Evolutionary conservation across 2,113 vertebrate species (phyloP).

Genomic region (Tachysurus fulvidraco): DNA sequence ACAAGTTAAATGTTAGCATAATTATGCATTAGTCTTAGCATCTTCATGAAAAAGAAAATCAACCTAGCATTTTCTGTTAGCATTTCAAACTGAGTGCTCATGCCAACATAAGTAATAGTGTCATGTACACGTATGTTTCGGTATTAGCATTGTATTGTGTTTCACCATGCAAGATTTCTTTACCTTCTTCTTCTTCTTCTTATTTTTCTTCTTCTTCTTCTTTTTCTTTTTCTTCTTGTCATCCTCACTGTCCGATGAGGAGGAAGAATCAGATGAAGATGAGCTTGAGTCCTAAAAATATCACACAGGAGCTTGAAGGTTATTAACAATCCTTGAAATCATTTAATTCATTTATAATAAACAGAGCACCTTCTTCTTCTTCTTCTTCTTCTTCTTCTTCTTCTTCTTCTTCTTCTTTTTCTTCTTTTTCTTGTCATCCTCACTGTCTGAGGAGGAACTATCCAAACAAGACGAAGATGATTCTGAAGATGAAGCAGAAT

Average conservation of each 20-base stretch:
- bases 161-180: neutral
- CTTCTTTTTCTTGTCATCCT: constrained; percentile 37
- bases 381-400: constrained; percentile 17
- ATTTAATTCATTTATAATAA: neutral
- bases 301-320: neutral
- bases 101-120: neutral
- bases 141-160: neutral
- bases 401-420: constrained; percentile 22
- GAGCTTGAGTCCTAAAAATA: constrained; percentile 35
- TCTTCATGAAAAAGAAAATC: neutral
- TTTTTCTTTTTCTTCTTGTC: constrained; percentile 27
- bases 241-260: constrained; percentile 2
- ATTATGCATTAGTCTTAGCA: neutral
- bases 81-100: neutral
- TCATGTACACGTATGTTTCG: neutral
- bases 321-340: neutral
- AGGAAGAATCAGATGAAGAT: constrained; percentile 30
- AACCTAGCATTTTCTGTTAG: neutral
- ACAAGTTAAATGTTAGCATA: neutral
- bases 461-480: neutral
- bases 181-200: constrained; percentile 11
- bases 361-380: constrained; percentile 9
- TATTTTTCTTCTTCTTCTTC: constrained; percentile 24
- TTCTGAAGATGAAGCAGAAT: neutral
- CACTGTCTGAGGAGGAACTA: constrained; percentile 13